These are phyloP conservation scores for Mohoua ochrocephala DNA, from an alignment of 2,113 vertebrate species.

Conservation along the genomic window DNA sequence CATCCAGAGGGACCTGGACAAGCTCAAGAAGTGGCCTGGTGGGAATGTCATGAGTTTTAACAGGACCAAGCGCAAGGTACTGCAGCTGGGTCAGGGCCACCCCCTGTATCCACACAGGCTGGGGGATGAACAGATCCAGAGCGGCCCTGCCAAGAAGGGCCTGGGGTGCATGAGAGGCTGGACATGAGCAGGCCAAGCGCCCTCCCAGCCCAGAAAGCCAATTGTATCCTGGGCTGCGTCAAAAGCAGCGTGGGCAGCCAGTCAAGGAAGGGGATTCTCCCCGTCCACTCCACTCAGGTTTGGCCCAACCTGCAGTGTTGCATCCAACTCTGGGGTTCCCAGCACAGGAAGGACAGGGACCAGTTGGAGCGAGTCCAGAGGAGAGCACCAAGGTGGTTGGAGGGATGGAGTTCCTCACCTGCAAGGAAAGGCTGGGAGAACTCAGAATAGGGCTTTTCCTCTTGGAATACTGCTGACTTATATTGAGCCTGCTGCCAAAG, in stretches of 20 bases:
- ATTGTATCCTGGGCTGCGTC: not conserved
- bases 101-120: not conserved
- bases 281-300: rapidly evolving
- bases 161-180: not conserved
- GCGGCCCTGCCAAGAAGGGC: not conserved
- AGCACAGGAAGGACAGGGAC: not conserved
- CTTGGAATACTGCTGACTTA: not conserved
- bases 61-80: not conserved
- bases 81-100: not conserved
- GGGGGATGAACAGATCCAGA: not conserved
- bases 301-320: not conserved
- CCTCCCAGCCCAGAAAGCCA: not conserved
- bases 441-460: not conserved
- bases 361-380: not conserved
- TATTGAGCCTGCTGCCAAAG: not conserved
- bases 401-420: not conserved
- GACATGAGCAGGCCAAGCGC: not conserved
- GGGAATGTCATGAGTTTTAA: not conserved
- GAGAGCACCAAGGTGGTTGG: not conserved
- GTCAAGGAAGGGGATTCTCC: not conserved
- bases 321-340: not conserved
- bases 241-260: rapidly evolving
- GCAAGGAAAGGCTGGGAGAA: not conserved
- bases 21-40: not conserved
- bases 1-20: not conserved